These are phyloP conservation scores for Mugil cephalus DNA, from an alignment of 2,113 vertebrate species.

Conservation along the genomic window DNA sequence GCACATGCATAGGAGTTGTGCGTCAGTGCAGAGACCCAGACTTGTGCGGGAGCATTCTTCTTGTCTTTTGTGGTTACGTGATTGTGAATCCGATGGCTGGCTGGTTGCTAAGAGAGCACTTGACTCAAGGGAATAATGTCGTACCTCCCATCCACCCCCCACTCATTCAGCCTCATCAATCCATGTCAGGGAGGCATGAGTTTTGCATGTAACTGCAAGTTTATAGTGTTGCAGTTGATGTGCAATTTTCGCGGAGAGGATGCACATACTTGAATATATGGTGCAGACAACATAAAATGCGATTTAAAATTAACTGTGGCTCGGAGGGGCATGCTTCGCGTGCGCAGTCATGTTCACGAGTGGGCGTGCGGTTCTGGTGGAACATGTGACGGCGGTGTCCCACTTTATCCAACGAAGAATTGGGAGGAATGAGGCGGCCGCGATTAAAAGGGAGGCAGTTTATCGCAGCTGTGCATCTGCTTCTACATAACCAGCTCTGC, in stretches of 20 bases:
- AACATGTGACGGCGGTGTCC: slow-evolving; percentile 57
- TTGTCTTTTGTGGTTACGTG: slow-evolving; percentile 43
- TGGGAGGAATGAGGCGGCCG: slow-evolving; percentile 27
- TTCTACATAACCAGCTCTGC: slow-evolving; percentile 34
- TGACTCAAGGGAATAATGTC: slow-evolving; percentile 76
- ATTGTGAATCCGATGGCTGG: slow-evolving; percentile 59
- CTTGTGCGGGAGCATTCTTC: slow-evolving; percentile 28
- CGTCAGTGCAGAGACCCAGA: slow-evolving; percentile 20
- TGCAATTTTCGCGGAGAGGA: background rate
- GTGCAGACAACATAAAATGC: background rate
- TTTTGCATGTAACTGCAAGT: slow-evolving; percentile 37
- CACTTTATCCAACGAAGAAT: slow-evolving; percentile 54
- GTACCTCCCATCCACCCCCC: slow-evolving; percentile 46
- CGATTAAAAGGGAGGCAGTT: slow-evolving; percentile 58
- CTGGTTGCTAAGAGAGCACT: slow-evolving; percentile 78
- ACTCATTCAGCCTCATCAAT: slow-evolving; percentile 47
- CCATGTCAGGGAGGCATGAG: slow-evolving; percentile 41
- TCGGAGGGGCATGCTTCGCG: slow-evolving; percentile 18
- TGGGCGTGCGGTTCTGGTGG: slow-evolving; percentile 14
- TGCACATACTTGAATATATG: background rate
- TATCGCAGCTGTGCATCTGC: slow-evolving; percentile 28
- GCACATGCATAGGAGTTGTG: slow-evolving; percentile 11
- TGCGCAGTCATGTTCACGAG: slow-evolving; percentile 11
- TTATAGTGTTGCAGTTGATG: slow-evolving; percentile 1
- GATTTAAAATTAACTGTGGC: slow-evolving; percentile 44